phyloP scores from a whole-genome alignment of 2,797 vertebrate genomes.

The Sternarchorhynchus goeldii region DNA sequence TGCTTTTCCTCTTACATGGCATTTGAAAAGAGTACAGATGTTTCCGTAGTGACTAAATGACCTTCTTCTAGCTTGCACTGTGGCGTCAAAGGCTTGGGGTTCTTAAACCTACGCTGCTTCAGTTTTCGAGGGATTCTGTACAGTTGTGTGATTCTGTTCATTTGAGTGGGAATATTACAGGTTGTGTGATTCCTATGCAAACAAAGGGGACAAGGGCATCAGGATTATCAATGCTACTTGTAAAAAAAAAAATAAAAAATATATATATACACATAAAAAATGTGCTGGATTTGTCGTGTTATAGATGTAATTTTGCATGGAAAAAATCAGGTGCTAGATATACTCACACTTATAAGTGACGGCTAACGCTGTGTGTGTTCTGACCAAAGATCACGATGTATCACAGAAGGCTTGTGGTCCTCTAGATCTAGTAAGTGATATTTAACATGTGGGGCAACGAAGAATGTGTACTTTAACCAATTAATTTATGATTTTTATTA shows the following conservation, averaged over 20 bases:
- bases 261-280: no score
- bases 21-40: neutral
- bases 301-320: constrained; percentile 35
- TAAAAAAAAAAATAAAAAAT: constrained; percentile 1
- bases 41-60: constrained; percentile 1
- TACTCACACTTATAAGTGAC: neutral
- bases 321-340: constrained; percentile 19
- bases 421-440: neutral
- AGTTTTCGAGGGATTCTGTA: constrained; percentile 4
- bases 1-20: neutral
- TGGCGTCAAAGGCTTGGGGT: neutral
- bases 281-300: constrained; percentile 6
- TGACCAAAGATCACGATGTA: constrained; percentile 51
- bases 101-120: constrained; percentile 17
- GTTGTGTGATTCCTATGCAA: constrained; percentile 44
- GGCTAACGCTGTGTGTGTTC: constrained; percentile 26
- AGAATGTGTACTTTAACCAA: constrained; percentile 34
- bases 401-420: constrained; percentile 8
- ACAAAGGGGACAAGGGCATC: constrained; percentile 42
- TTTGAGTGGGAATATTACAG: constrained; percentile 22
- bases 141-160: neutral
- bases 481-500: neutral
- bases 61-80: neutral
- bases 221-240: constrained; percentile 22
- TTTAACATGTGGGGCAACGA: constrained; percentile 12